Evolutionary conservation across 2,797 vertebrate genomes (phyloP), one percentile per base, ranked within the genome.

Genomic region (Anguilla pacifica): DNA sequence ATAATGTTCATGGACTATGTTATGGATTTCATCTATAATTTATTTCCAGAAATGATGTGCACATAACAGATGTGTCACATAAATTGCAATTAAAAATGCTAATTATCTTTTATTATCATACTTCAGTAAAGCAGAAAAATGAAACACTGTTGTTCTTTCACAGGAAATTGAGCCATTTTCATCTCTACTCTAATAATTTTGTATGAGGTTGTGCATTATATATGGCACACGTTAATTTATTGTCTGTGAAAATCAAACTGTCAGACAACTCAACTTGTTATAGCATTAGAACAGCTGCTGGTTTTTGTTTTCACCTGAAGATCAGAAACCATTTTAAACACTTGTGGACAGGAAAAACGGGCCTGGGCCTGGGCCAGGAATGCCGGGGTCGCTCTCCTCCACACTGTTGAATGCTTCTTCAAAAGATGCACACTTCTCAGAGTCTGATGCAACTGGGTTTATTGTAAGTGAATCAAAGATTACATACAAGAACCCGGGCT

Each of bases 41-140:
- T 98, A 97, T 97, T 98, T 97, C 96, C 97, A 94, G 94, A 92
- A 93, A 94, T 94, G 94, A 94, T 94, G 94, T 97, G 96, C 96
- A 97, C 97, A 98, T 96, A 95, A 95, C 93, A 93, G 92, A 31
- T 31, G 91, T 70, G 67, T 95, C 95, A 95, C 95, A 96, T 94
- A 95, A 94, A 92, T 97, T 97, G 94, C 96, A 94, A 93, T 90
- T 70, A 95, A 92, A 96, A 97, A 97, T 96, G 94, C 95, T 96
- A 95, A 94, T 91, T 31, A 31, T 94, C 72, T 96, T 98, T 92
- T 96, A 96, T 94, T 97, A 97, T 91, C 93, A 94, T 95, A 97
- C 94, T 95, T 96, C 92, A 97, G 97, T 96, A 97, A 98, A 97
- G 94, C 93, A 92, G 93, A 92, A 96, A 93, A 93, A 94, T 92